Conservation (phyloP, 2,888 invertebrate species). For the Vanessa cardui region DNA sequence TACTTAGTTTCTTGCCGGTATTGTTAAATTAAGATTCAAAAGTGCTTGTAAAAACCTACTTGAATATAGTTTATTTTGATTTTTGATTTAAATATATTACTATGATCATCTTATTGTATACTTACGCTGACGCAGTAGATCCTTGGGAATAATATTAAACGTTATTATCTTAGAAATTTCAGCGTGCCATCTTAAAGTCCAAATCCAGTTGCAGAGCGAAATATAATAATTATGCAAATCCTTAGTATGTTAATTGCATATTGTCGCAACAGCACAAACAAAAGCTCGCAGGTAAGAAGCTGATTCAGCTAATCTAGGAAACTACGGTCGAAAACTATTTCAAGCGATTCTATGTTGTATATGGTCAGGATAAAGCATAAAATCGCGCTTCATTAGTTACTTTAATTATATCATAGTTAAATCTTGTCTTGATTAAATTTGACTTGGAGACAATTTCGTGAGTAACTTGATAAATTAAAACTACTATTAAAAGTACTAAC, state of each 20-base stretch:
- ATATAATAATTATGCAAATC: slow-evolving; percentile 18
- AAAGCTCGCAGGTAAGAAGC: slow-evolving; percentile 23
- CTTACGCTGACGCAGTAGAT: not conserved
- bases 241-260: slow-evolving; percentile 27
- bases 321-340: slow-evolving; percentile 2
- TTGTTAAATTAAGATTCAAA: too few relatives aligned
- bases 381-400: not conserved
- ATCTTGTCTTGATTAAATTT: slow-evolving; percentile 19
- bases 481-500: too few relatives aligned
- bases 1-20: too few relatives aligned
- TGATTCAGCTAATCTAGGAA: slow-evolving; percentile 24
- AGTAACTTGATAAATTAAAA: slow-evolving; percentile 2
- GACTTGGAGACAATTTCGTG: not conserved
- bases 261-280: slow-evolving; percentile 30
- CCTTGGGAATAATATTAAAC: not conserved
- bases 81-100: too few relatives aligned
- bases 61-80: too few relatives aligned
- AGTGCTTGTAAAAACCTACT: too few relatives aligned
- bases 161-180: not conserved
- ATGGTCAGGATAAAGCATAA: not conserved
- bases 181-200: not conserved
- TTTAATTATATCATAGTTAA: slow-evolving; percentile 19
- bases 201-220: not conserved
- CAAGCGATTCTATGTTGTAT: not conserved
- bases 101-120: too few relatives aligned